Evolutionary conservation across 2,797 vertebrate genomes (phyloP).

Genomic region (Acanthopagrus latus): DNA sequence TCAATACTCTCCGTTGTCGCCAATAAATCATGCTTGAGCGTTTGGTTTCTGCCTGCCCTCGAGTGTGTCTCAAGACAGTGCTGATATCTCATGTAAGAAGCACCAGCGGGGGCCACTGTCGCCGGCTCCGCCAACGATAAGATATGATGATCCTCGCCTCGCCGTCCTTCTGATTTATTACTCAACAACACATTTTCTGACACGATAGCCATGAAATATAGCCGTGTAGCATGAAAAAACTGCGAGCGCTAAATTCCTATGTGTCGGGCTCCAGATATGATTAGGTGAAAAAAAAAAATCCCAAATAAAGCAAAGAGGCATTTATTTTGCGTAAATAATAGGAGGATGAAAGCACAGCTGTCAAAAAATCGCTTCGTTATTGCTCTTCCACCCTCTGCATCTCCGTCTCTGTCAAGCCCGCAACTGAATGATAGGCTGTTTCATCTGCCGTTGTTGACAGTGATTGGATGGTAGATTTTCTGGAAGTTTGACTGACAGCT

Average conservation of each 20-base stretch:
- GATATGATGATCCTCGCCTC: constrained; percentile 55
- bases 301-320: constrained; percentile 10
- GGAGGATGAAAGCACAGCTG: constrained; percentile 25
- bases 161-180: constrained; percentile 69
- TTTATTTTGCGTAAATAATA: constrained; percentile 64
- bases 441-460: constrained; percentile 56
- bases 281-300: constrained; percentile 11
- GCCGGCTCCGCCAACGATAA: constrained; percentile 55
- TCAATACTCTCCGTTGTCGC: constrained; percentile 35
- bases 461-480: constrained; percentile 56
- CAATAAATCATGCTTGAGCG: constrained; percentile 64
- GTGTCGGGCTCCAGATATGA: constrained; percentile 34
- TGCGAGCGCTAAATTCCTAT: constrained; percentile 23
- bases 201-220: constrained; percentile 62
- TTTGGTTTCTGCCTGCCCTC: constrained; percentile 41
- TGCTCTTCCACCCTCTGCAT: constrained; percentile 31
- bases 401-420: constrained; percentile 40
- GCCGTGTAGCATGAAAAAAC: constrained; percentile 50
- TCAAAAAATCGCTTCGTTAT: constrained; percentile 38
- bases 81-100: constrained; percentile 67
- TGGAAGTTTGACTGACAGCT: constrained; percentile 62
- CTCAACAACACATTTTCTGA: constrained; percentile 46
- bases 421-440: constrained; percentile 43
- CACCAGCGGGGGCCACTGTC: constrained; percentile 19
- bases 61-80: constrained; percentile 49